Percentiles rank a stretch among this genome's conserved stretches.
These are phyloP conservation scores for Adelosebastes latens DNA, from an alignment of 2,797 vertebrate genomes.

Conservation along the genomic window DNA sequence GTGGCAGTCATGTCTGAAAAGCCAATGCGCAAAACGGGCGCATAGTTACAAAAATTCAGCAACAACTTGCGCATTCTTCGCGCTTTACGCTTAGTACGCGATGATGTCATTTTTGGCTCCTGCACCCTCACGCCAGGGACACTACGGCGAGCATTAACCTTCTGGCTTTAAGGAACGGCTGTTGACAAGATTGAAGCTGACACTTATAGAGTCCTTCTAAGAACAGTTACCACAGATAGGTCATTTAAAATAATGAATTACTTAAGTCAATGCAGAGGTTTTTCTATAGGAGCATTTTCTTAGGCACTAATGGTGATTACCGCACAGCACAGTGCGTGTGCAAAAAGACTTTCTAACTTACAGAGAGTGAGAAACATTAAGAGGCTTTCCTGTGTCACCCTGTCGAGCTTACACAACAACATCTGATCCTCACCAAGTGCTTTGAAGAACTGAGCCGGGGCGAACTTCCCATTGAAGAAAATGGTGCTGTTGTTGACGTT, in stretches of 20 bases:
- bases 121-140: no score
- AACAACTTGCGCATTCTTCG: no score
- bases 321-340: neutral
- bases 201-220: neutral
- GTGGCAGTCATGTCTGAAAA: no score
- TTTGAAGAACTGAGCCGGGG: constrained; percentile 89
- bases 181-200: neutral
- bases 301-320: neutral
- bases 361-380: neutral
- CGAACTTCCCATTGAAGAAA: constrained; percentile 92
- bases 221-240: neutral
- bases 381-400: neutral
- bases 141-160: no score
- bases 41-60: no score
- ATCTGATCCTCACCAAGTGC: constrained; percentile 86
- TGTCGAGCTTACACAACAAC: neutral
- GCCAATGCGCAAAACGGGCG: no score
- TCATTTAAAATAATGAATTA: neutral
- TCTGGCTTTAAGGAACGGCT: neutral
- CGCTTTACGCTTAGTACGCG: no score
- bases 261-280: neutral
- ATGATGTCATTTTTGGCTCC: no score
- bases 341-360: neutral
- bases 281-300: neutral
- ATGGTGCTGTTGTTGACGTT: constrained; percentile 89